Base-by-base conservation (phyloP, 2,113 vertebrate species). In the Macrotus californicus region DNA sequence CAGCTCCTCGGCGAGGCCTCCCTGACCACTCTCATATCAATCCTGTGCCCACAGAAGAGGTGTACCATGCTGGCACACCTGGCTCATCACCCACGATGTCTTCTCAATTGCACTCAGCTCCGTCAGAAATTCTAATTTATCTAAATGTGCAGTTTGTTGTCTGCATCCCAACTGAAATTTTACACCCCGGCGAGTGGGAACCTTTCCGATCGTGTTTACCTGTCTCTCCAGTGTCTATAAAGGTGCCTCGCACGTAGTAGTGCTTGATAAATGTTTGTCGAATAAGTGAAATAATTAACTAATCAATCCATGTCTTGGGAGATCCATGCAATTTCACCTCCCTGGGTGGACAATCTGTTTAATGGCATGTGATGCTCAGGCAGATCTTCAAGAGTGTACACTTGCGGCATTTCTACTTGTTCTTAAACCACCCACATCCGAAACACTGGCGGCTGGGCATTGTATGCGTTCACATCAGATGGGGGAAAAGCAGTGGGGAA, bases 401-500 rank as follows among this genome's bases (percentile, higher is more conserved):
- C 56, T 50, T 75, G 46, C 3, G 41, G 85, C 59, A 46, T 56
- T 88, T 85, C 88, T 48, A 59, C 69, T 75, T 87, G 72, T 56
- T 87, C 87, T 84, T 75, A 94, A 94, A 79, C 39, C 64, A 46
- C 69, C 85, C 73, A 84, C 36, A 94, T 81, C 66, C 24, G 59
- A 88, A 93, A 86, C 11, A 41, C 29, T 81, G 67, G 52, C 87
- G 94, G 90, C 92, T 95, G 85, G 54, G 43, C 64, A 26, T 48
- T 52, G 50, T 89, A 14, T 61, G 26, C 46, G 46, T 39, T 93
- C 92, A 81, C 59, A 79, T 94, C 83, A 96, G 92, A 94, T 9
- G n/a, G 50, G 21, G 76, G 46, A 6, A 72, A 91, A 93, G 86
- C 89, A 91, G 93, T 3, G 0, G 91, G 72, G 31, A 91, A 89